phyloP scores from a whole-genome alignment of 2,797 vertebrate genomes.

The Balearica regulorum region DNA sequence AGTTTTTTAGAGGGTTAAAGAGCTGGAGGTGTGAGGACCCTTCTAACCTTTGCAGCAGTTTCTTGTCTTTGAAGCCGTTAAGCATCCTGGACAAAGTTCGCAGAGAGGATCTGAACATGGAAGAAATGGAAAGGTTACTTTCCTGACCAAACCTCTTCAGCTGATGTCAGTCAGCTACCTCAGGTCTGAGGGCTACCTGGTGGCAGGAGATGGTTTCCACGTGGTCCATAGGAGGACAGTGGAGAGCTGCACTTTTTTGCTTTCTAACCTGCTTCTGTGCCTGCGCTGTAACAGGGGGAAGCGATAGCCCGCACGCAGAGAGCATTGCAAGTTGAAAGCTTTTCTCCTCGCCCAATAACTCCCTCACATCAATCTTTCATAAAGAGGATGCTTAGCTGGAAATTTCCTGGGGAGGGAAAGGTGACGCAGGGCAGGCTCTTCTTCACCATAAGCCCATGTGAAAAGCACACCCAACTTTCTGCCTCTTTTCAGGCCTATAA shows the following conservation, averaged over 20 bases:
- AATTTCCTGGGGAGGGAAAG: not conserved
- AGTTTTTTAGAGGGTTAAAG: not conserved
- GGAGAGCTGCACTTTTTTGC: not conserved
- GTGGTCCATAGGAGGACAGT: not conserved
- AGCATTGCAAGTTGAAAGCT: not conserved
- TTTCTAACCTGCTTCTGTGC: not conserved
- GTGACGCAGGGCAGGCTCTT: not conserved
- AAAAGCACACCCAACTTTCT: not conserved
- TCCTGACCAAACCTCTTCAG: not conserved
- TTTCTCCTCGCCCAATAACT: not conserved
- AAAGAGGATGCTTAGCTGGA: not conserved
- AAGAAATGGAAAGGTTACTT: not conserved
- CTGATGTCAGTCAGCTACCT: accelerated
- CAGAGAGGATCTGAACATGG: not conserved
- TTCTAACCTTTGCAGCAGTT: not conserved
- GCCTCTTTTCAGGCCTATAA: not conserved
- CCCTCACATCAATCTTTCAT: not conserved
- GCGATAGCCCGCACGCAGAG: accelerated
- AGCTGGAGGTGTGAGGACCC: not conserved
- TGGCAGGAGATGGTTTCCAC: not conserved
- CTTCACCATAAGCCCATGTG: not conserved
- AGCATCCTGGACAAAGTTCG: not conserved
- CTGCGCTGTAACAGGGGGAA: not conserved
- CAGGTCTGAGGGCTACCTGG: not conserved
- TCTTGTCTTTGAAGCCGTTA: not conserved